Evolutionary conservation across 2,113 vertebrate species (phyloP), one percentile per base, ranked within the genome.

Genomic region (Trochalopteron elliotii): DNA sequence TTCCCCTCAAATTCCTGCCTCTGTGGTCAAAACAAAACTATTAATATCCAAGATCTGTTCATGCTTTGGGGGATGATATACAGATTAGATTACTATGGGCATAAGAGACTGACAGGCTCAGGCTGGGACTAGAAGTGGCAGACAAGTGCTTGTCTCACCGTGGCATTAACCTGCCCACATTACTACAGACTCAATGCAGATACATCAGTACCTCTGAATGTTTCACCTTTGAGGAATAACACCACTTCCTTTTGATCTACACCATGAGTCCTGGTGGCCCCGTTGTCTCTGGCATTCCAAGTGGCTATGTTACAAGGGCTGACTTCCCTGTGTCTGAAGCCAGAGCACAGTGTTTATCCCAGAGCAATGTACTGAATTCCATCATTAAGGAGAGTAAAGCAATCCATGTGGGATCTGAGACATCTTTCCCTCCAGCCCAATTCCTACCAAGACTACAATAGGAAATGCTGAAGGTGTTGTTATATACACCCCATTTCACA

Each of bases 241-340:
- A 78, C 7, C 47, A 9, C 28, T 61, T 65, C 59, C 47, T 24
- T 61, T 50, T 47, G 64, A 35, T 37, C 72, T 24, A 12, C 28
- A 12, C n/a, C 47, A 9, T 4, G 23, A 72, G 52, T 5, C 71
- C 25, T 1, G 25, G n/a, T 67, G 65, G 23, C 31, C 28, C 28
- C 2, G 0, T 2, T 25, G 11, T 7, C 49, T 33, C 76, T 33
- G 60, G 30, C 44, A 21, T 2, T 57, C 27, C 0, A 0, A 50
- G 12, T 27, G 0, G 0, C 15, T 70, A 16, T 7, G 12, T 23
- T 31, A 40, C 30, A 40, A n/a, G 59, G 56, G 23, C 45, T 28
- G 31, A 40, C 30, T 52, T 81, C 9, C 30, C 19, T 2, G 12
- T 20, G 16, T 37, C 52, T 75, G 60, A 72, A 67, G 24, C 14